Conservation (phyloP, 2,797 vertebrate species). For the Aeoliscus strigatus region DNA sequence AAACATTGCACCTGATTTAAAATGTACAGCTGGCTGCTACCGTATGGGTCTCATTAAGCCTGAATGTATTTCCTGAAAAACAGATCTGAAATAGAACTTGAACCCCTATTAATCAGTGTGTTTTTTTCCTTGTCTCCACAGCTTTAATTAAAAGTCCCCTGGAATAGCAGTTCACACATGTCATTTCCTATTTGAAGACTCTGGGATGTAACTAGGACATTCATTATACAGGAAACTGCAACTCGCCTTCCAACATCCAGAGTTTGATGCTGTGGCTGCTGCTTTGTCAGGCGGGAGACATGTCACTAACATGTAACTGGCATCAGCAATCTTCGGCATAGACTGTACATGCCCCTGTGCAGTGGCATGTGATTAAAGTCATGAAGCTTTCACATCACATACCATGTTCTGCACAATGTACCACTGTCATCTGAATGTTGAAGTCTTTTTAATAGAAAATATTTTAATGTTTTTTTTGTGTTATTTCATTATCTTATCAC, state of each 20-base stretch:
- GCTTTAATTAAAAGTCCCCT: conserved; percentile 80
- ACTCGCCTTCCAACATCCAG: conserved; percentile 44
- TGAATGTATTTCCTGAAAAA: conserved; percentile 74
- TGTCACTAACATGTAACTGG: conserved; percentile 61
- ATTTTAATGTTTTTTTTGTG: conserved; percentile 29
- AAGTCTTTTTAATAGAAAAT: conserved; percentile 17
- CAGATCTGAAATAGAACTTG: conserved; percentile 74
- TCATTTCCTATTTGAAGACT: conserved; percentile 74
- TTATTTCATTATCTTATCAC: too few relatives aligned
- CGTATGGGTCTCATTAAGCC: conserved; percentile 77
- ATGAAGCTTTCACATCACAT: conserved; percentile 14
- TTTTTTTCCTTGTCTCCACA: conserved; percentile 64
- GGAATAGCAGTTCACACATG: conserved; percentile 72
- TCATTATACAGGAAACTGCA: conserved; percentile 64
- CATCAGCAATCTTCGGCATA: conserved; percentile 28
- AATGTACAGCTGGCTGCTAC: conserved; percentile 75
- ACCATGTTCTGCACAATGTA: conserved; percentile 8
- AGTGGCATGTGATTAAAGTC: conserved; percentile 20
- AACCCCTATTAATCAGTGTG: conserved; percentile 75
- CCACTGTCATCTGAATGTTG: conserved; percentile 10
- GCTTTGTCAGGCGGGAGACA: conserved; percentile 30
- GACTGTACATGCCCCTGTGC: conserved; percentile 21
- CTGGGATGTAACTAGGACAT: conserved; percentile 67
- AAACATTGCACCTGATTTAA: conserved; percentile 67
- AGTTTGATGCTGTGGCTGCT: conserved; percentile 40